Evolutionary conservation across 1,140 invertebrate species (phyloP).

Genomic region (Goniozus legneri): DNA sequence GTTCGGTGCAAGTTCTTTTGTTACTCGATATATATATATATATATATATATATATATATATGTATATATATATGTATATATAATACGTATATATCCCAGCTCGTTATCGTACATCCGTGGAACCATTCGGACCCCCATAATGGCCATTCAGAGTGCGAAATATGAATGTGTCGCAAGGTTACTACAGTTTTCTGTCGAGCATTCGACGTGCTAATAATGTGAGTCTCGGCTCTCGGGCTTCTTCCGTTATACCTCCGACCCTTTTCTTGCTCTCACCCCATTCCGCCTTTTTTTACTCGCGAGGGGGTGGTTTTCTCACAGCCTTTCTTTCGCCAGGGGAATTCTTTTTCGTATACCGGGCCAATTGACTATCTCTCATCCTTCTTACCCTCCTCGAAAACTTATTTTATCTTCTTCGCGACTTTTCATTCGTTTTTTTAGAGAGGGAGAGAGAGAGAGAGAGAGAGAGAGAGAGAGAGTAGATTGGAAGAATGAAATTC

Average conservation of each 20-base stretch:
- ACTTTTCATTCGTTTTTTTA: not conserved
- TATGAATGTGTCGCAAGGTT: slow-evolving; percentile 20
- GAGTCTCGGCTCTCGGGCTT: no score
- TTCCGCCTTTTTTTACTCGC: no score
- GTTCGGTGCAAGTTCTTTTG: no score
- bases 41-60: not conserved
- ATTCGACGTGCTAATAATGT: slow-evolving; percentile 30
- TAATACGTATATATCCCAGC: slow-evolving; percentile 17
- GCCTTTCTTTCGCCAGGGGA: not conserved
- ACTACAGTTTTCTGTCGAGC: slow-evolving; percentile 22
- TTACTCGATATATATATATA: no score
- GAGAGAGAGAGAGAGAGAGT: not conserved
- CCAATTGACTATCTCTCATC: not conserved
- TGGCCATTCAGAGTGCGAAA: slow-evolving; percentile 23
- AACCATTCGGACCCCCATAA: slow-evolving; percentile 21
- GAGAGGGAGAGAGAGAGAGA: not conserved
- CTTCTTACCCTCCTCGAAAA: slow-evolving; percentile 3
- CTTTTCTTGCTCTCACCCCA: no score
- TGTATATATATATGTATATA: not conserved
- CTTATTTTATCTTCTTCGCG: not conserved
- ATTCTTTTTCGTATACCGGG: slow-evolving; percentile 11
- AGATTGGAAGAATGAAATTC: no score
- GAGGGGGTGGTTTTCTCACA: no score
- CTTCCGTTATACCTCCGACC: no score
- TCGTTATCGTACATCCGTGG: slow-evolving; percentile 25